These are phyloP conservation scores for Psittacula derbiana DNA, from an alignment of 2,797 vertebrate species.

Conservation along the genomic window DNA sequence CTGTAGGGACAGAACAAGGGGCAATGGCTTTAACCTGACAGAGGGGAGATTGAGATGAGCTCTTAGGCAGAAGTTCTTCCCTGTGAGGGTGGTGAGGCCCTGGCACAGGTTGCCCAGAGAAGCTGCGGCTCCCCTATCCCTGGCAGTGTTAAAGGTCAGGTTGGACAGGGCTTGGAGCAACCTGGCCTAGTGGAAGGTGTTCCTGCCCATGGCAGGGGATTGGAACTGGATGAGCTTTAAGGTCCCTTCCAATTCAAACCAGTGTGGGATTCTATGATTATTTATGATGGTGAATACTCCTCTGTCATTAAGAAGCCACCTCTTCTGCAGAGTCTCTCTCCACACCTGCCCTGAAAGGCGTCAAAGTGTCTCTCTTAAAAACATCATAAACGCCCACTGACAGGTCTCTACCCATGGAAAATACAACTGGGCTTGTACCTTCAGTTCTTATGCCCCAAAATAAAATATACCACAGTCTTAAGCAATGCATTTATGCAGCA, in stretches of 20 bases:
- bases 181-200: background rate
- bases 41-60: background rate
- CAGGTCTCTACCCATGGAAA: background rate
- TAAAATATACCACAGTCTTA: background rate
- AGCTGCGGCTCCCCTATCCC: background rate
- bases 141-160: background rate
- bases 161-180: background rate
- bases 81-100: fast-evolving
- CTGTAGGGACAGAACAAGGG: background rate
- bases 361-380: background rate
- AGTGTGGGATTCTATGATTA: background rate
- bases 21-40: background rate
- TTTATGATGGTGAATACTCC: background rate
- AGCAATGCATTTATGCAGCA: background rate
- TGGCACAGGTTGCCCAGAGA: background rate
- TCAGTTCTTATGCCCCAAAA: background rate
- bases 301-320: background rate
- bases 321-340: background rate
- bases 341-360: background rate
- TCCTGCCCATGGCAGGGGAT: background rate
- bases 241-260: background rate
- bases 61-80: background rate
- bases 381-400: background rate
- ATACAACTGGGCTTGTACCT: background rate
- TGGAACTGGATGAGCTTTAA: background rate